phyloP scores from a whole-genome alignment of 1,140 invertebrate species.

The Trichonephila inaurata region DNA sequence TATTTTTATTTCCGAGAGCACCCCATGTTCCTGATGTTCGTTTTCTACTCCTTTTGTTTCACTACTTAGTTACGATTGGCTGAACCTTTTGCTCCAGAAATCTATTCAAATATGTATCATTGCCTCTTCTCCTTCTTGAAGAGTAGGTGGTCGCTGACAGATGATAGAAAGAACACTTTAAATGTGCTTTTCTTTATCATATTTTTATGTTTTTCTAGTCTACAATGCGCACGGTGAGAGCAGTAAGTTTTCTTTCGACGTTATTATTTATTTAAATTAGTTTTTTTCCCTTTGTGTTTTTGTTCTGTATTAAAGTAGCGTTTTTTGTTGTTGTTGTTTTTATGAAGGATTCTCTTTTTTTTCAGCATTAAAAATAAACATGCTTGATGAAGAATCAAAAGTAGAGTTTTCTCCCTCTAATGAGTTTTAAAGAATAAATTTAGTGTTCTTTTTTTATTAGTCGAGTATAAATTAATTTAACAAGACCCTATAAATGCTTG shows the following conservation, averaged over 20 bases:
- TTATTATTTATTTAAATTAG: slow-evolving; percentile 39
- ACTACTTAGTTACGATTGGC: slow-evolving; percentile 69
- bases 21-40: background rate
- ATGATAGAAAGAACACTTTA: background rate
- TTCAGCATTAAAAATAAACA: background rate
- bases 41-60: slow-evolving; percentile 50
- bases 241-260: background rate
- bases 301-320: background rate
- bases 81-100: slow-evolving; percentile 24
- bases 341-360: background rate
- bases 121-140: background rate
- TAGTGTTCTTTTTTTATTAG: too few relatives aligned
- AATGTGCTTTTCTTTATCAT: background rate
- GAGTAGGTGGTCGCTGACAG: background rate
- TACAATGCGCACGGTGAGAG: background rate
- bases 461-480: too few relatives aligned
- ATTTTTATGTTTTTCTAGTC: too few relatives aligned
- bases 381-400: background rate
- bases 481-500: too few relatives aligned
- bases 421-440: too few relatives aligned
- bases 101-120: slow-evolving; percentile 68
- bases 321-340: background rate
- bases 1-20: slow-evolving; percentile 30
- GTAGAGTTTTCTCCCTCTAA: background rate
- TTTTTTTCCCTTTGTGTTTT: slow-evolving; percentile 2